Evolutionary conservation across 2,888 invertebrate genomes (phyloP), one percentile per base, ranked within the genome.

Genomic region (Pristionchus maxplancki): DNA sequence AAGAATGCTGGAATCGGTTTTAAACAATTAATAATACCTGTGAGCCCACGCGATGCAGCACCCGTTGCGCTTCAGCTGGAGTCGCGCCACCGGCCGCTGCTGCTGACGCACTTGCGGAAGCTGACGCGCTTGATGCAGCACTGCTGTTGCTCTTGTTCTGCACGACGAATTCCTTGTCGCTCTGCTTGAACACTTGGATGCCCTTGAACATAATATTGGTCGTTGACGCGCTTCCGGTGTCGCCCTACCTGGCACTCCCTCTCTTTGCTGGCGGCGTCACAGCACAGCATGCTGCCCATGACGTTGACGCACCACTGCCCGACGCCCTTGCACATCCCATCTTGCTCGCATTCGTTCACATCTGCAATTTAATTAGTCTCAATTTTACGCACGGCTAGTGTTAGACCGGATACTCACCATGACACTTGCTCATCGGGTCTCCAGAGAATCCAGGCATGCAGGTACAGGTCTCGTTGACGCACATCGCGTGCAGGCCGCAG

Each of bases 401-500:
- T 50, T 1, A 34, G 62, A 37, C 20, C 13, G 82, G 28, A 15
- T 13, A 44, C 89, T 71, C 67, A 93, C 93, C 93, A 58, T 88
- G 78, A 83, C 94, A 94, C 62, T 91, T 91, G 31, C 90, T 89
- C 40, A 89, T 71, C 3, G 93, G 91, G 95, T 98, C 97, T 89
- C 98, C 98, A 62, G 97, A 97, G 95, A 97, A 98, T 95, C 97
- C 97, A 91, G 97, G 96, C 94, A 96, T 96, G 95, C 98, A 98
- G 90, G 96, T 96, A 95, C 98, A 98, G 93, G 96, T 92, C 62
- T 91, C 88, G 88, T 93, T 93, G 67, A 89, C 88, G 89, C 94
- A 94, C 40, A 91, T 88, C 28, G 94, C 93, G 85, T 93, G 90
- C 86, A 90, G 90, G n/a, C 93, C 93, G 87, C 94, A 94, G 28